phyloP scores from a whole-genome alignment of 1,140 invertebrate genomes.

The Euura saliciscinereae region DNA sequence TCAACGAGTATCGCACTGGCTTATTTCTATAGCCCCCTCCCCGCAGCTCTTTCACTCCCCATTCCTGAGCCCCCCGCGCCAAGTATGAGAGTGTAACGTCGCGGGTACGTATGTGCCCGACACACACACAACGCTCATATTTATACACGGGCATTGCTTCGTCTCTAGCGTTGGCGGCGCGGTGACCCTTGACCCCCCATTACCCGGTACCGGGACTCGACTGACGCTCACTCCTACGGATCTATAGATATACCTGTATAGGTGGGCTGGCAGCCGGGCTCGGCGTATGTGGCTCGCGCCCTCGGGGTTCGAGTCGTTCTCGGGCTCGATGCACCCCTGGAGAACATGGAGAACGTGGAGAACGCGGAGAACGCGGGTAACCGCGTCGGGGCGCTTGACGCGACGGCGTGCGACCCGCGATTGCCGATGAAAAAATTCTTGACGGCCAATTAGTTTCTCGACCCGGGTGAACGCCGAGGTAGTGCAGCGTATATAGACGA shows the following conservation, averaged over 20 bases:
- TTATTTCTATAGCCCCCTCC: slow-evolving; percentile 35
- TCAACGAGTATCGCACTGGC: slow-evolving; percentile 53
- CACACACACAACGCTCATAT: not conserved
- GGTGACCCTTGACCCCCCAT: slow-evolving; percentile 59
- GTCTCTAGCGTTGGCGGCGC: slow-evolving; percentile 51
- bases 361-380: not conserved
- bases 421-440: too few relatives aligned
- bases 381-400: not conserved
- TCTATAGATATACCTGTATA: slow-evolving; percentile 37
- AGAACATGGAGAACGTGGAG: not conserved
- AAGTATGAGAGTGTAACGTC: slow-evolving; percentile 35
- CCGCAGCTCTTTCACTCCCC: slow-evolving; percentile 20
- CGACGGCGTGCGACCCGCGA: slow-evolving; percentile 15
- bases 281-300: slow-evolving; percentile 18
- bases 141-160: not conserved
- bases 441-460: too few relatives aligned
- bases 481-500: too few relatives aligned
- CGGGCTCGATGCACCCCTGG: too few relatives aligned
- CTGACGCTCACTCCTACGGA: slow-evolving; percentile 52
- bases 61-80: slow-evolving; percentile 24
- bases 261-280: not conserved
- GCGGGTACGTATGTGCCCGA: not conserved
- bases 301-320: slow-evolving; percentile 10
- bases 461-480: too few relatives aligned
- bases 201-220: slow-evolving; percentile 53